Evolutionary conservation across 2,113 vertebrate genomes (phyloP), one percentile per base, ranked within the genome.

Genomic region (Toxotes jaculatrix): DNA sequence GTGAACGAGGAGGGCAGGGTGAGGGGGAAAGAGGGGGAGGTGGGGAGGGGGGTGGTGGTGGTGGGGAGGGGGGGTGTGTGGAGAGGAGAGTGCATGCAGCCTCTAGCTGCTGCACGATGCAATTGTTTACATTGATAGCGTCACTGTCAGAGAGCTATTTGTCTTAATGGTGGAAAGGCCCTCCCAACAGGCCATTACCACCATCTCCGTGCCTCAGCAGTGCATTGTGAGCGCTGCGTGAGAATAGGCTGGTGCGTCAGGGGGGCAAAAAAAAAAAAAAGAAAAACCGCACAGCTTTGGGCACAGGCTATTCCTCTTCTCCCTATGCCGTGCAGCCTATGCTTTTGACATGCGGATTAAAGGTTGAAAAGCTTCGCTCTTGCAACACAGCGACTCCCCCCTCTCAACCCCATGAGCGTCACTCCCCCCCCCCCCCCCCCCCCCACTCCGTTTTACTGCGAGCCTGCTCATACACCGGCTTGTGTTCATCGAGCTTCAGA

Each of bases 311-410:
- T 90, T 71, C 83, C 84, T 91, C 87, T 87, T 75, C 86, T 79
- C 42, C 89, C 92, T 91, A 59, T 83, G 87, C 85, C 83, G 86
- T 81, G 89, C 85, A 92, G 88, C 89, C 88, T 79, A 80, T 90
- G 87, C 89, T 87, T 93, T 90, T 92, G 92, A 94, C 95, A 93
- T 83, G 86, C 87, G 84, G 93, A 90, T 92, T 93, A 94, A 90
- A 90, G 88, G 88, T 91, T 92, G 93, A 92, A 93, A 27, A 91
- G 92, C 89, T 88, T 88, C 80, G 74, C 81, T 89, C 85, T 85
- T 79, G 85, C 85, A 87, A 85, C 90, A 82, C 75, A 85, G 77
- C 80, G 55, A 53, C 80, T 0, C 67, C 57, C 73, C 73, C 56
- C 55, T 53, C 31, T 31, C 51, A 27, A 16, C 63, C 23, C 70